Percentiles rank a stretch among this genome's conserved stretches.
These are phyloP conservation scores for Beroe forskalii DNA, from an alignment of 37 sponge, comb jelly and placozoan genomes.

Conservation along the genomic window DNA sequence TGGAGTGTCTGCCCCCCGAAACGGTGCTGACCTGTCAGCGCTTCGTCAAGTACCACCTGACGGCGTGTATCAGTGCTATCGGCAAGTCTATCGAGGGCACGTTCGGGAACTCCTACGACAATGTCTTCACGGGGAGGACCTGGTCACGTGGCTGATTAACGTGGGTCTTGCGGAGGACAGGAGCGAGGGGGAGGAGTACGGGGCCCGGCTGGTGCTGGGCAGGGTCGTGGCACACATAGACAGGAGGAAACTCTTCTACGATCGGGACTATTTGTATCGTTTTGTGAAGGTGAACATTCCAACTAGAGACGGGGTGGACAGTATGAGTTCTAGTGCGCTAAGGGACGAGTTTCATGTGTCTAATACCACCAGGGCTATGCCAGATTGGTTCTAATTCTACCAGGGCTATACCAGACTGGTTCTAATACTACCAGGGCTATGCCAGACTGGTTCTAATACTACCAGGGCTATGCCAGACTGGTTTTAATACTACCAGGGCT, in stretches of 20 bases:
- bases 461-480: too few species aligned
- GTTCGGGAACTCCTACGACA: conserved; percentile 65
- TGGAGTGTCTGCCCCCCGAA: conserved; percentile 4
- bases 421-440: too few species aligned
- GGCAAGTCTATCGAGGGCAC: conserved; percentile 6
- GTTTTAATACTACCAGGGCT: too few species aligned
- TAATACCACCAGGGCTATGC: background rate
- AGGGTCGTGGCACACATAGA: conserved; percentile 73
- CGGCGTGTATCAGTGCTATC: conserved; percentile 63
- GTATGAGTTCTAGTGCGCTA: background rate
- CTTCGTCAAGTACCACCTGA: conserved; percentile 40
- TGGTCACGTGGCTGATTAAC: conserved; percentile 78
- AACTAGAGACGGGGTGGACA: background rate
- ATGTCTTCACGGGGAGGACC: conserved; percentile 72
- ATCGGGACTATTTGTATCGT: conserved; percentile 73
- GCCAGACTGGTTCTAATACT: too few species aligned
- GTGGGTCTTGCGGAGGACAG: conserved; percentile 66
- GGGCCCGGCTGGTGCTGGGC: conserved; percentile 72
- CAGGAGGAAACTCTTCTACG: conserved; percentile 79
- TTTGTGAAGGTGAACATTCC: conserved; percentile 43
- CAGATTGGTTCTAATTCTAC: background rate
- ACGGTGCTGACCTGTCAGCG: conserved; percentile 34
- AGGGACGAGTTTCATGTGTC: background rate
- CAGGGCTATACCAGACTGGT: background rate
- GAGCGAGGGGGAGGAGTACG: conserved; percentile 75